These are phyloP conservation scores for Adela reaumurella DNA, from an alignment of 2,888 invertebrate species.

Conservation along the genomic window DNA sequence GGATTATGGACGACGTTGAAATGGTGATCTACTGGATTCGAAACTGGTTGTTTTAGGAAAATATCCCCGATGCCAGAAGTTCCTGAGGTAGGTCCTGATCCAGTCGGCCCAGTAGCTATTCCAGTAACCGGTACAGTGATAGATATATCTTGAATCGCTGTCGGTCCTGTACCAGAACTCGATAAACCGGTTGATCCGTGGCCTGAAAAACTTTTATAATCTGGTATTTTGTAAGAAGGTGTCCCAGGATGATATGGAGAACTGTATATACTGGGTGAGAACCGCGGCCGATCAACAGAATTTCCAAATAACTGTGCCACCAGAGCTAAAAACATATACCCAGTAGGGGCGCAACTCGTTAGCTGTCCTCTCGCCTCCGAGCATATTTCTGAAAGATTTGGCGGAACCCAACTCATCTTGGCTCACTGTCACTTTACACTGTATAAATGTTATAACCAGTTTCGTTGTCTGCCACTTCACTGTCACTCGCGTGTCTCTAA, in stretches of 20 bases:
- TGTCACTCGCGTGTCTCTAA: background rate
- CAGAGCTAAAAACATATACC: slow-evolving; percentile 57
- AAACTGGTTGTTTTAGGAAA: background rate
- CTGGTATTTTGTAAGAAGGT: background rate
- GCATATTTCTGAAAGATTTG: slow-evolving; percentile 54
- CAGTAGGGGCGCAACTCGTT: slow-evolving; percentile 57
- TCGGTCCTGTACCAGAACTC: too few species aligned
- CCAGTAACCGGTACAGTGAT: background rate
- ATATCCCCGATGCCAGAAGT: background rate
- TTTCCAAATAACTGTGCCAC: slow-evolving; percentile 55
- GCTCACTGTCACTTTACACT: background rate
- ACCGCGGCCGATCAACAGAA: slow-evolving; percentile 28
- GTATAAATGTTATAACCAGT: too few species aligned
- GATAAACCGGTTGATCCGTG: too few species aligned
- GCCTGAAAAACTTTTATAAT: background rate
- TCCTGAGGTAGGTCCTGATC: background rate
- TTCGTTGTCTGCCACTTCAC: too few species aligned
- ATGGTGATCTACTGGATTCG: background rate
- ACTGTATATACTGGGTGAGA: background rate
- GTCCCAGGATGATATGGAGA: too few species aligned
- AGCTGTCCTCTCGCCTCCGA: slow-evolving; percentile 43
- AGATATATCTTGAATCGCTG: too few species aligned
- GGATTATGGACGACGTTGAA: background rate
- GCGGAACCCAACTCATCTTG: slow-evolving; percentile 47
- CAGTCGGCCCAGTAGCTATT: background rate